phyloP scores from a whole-genome alignment of 2,113 vertebrate species.

The Zeus faber region DNA sequence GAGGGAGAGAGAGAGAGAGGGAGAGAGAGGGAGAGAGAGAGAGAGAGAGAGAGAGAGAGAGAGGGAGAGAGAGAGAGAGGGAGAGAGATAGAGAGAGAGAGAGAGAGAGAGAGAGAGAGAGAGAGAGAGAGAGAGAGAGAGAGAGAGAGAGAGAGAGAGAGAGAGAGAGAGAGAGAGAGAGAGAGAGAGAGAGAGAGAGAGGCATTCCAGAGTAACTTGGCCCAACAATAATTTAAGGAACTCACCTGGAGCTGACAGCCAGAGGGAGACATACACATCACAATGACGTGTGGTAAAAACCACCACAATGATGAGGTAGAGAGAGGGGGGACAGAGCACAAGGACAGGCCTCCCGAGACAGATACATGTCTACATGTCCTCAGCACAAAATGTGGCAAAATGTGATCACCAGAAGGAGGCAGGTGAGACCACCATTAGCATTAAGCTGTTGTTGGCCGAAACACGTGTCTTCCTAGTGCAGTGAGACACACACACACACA shows the following conservation, averaged over 20 bases:
- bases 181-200: neutral
- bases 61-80: slow-evolving; percentile 7
- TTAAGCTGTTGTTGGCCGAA: slow-evolving; percentile 20
- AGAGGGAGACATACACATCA: slow-evolving; percentile 45
- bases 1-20: neutral
- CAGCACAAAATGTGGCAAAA: slow-evolving; percentile 14
- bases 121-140: neutral
- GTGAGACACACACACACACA: neutral
- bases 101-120: neutral
- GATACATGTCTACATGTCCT: too few species aligned
- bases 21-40: slow-evolving; percentile 1
- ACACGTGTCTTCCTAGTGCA: slow-evolving; percentile 4
- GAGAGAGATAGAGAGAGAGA: slow-evolving; percentile 8
- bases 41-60: neutral
- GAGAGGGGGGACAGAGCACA: neutral
- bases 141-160: neutral
- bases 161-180: neutral
- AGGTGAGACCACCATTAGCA: slow-evolving; percentile 22
- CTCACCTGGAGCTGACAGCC: slow-evolving; percentile 50
- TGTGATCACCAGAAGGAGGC: slow-evolving; percentile 12
- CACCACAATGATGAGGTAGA: slow-evolving; percentile 8
- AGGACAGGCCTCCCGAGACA: too few species aligned
- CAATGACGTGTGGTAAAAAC: slow-evolving; percentile 33
- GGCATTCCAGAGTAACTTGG: neutral
- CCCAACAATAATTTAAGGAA: neutral